A percentile compares a stretch with the other conserved stretches of the same genome.
phyloP scores from a whole-genome alignment of 2,888 invertebrate species.

The Polylopha cassiicola region DNA sequence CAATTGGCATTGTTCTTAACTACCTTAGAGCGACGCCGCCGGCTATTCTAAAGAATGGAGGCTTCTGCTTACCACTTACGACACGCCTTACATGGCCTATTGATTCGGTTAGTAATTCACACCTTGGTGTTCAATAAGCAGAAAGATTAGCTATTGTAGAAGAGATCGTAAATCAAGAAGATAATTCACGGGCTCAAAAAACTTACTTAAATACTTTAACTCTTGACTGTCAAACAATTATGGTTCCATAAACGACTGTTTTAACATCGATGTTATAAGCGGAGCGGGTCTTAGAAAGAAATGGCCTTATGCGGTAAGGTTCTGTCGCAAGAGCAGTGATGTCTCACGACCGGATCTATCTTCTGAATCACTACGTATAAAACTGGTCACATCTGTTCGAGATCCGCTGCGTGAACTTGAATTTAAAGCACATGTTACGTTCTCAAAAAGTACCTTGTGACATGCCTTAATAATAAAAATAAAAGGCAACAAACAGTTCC shows the following conservation, averaged over 20 bases:
- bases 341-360: constrained; percentile 38
- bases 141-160: constrained; percentile 17
- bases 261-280: constrained; percentile 14
- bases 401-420: too few relatives aligned
- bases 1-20: constrained; percentile 23
- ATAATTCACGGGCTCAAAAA: too few relatives aligned
- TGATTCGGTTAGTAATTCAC: constrained; percentile 19
- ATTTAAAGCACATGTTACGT: too few relatives aligned
- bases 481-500: too few relatives aligned
- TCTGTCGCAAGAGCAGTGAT: constrained; percentile 38
- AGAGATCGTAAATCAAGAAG: too few relatives aligned
- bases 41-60: constrained; percentile 3
- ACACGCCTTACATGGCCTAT: constrained; percentile 15
- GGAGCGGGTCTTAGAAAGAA: constrained; percentile 21
- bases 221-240: constrained; percentile 12
- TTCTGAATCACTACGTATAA: constrained; percentile 48
- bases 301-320: constrained; percentile 30
- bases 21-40: constrained; percentile 9
- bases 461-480: too few relatives aligned
- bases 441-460: too few relatives aligned
- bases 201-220: constrained; percentile 1
- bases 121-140: constrained; percentile 12
- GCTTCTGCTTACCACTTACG: constrained; percentile 3
- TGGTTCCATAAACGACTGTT: constrained; percentile 11
- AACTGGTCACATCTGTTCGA: constrained; percentile 47